Conservation (phyloP, 2,888 invertebrate genomes). For the Elmis aenea region DNA sequence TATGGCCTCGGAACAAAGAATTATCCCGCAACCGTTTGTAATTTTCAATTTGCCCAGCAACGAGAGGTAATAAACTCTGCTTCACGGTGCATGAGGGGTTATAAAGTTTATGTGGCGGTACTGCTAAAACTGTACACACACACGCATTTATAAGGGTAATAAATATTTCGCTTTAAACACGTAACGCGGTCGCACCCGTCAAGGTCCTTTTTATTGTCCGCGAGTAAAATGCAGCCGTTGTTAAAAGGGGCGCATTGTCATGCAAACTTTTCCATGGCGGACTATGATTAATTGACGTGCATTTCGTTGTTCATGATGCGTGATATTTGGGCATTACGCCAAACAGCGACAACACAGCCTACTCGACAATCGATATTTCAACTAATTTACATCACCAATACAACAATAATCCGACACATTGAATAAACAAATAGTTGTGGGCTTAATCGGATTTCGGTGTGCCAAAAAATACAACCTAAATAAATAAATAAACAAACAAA, state of each 20-base stretch:
- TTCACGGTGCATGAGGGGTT: slow-evolving; percentile 1
- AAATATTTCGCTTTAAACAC: slow-evolving; percentile 17
- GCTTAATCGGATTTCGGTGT: too few species aligned
- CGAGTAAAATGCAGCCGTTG: slow-evolving; percentile 11
- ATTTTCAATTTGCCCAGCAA: too few species aligned
- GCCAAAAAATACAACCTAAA: too few species aligned
- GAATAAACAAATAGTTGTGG: too few species aligned
- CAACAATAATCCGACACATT: neutral
- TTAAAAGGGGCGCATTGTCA: slow-evolving; percentile 22
- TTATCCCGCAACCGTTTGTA: too few species aligned
- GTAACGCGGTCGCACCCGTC: slow-evolving; percentile 17
- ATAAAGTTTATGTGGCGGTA: neutral
- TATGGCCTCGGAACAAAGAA: too few species aligned
- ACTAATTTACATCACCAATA: neutral
- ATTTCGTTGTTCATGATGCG: slow-evolving; percentile 16
- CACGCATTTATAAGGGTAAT: slow-evolving; percentile 9
- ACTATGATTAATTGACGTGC: slow-evolving; percentile 21
- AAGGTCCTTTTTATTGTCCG: slow-evolving; percentile 17
- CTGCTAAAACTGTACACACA: slow-evolving; percentile 2
- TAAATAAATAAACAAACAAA: too few species aligned
- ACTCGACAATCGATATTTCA: neutral
- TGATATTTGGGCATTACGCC: slow-evolving; percentile 12
- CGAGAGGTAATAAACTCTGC: neutral
- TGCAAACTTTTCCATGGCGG: slow-evolving; percentile 20
- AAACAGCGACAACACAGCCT: slow-evolving; percentile 15